phyloP scores from a whole-genome alignment of 2,113 vertebrate genomes.

The Mormyrus lacerda region DNA sequence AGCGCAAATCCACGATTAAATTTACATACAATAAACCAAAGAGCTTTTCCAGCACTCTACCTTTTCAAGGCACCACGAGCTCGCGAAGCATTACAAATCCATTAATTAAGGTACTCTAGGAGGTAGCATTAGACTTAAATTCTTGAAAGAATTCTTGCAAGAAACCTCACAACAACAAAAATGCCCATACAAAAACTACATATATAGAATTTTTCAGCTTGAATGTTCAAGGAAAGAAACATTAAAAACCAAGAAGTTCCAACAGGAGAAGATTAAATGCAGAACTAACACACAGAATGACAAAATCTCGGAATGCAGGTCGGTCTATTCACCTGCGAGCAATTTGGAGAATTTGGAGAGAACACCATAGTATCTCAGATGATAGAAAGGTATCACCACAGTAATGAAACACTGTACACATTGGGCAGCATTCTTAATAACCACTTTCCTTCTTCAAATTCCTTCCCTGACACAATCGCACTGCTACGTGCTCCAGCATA shows the following conservation, averaged over 20 bases:
- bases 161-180: conserved; percentile 8
- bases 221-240: background rate
- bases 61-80: background rate
- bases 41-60: background rate
- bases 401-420: conserved; percentile 45
- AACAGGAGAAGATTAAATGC: conserved; percentile 12
- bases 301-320: conserved; percentile 33
- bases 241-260: conserved; percentile 12
- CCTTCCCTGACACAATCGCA: conserved; percentile 50
- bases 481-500: conserved; percentile 27
- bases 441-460: conserved; percentile 49
- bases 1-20: background rate
- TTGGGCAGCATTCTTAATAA: conserved; percentile 51
- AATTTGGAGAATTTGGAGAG: conserved; percentile 18
- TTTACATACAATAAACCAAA: background rate
- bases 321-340: conserved; percentile 10
- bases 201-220: background rate
- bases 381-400: conserved; percentile 13
- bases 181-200: background rate
- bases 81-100: background rate
- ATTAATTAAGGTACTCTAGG: background rate
- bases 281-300: conserved; percentile 26
- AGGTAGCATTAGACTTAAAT: background rate
- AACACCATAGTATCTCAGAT: conserved; percentile 10
- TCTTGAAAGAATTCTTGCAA: background rate